phyloP scores from a whole-genome alignment of 2,888 invertebrate species.

The Drosophila diplacantha region DNA sequence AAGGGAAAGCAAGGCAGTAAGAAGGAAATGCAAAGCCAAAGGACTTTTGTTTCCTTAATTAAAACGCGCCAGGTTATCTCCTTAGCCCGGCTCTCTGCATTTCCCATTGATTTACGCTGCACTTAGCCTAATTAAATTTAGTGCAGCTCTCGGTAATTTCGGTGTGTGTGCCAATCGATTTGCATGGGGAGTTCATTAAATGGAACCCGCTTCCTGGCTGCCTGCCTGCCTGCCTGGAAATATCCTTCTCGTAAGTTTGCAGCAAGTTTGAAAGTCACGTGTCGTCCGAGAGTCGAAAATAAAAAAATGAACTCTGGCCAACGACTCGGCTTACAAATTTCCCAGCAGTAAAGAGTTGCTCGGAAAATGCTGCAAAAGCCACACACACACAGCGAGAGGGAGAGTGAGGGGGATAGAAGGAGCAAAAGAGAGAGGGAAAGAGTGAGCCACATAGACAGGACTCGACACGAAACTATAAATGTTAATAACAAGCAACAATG shows the following conservation, averaged over 20 bases:
- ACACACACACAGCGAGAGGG: background rate
- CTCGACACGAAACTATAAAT: slow-evolving; percentile 68
- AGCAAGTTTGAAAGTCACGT: slow-evolving; percentile 65
- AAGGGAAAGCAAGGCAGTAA: background rate
- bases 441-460: slow-evolving; percentile 5
- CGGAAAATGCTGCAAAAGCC: slow-evolving; percentile 7
- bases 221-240: background rate
- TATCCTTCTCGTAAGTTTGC: slow-evolving; percentile 5
- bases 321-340: slow-evolving; percentile 52
- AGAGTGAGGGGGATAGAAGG: background rate
- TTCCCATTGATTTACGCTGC: slow-evolving; percentile 55
- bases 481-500: slow-evolving; percentile 60
- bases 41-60: slow-evolving; percentile 30
- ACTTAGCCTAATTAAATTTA: slow-evolving; percentile 67
- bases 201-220: slow-evolving; percentile 10
- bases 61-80: slow-evolving; percentile 22
- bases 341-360: slow-evolving; percentile 24
- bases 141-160: slow-evolving; percentile 32
- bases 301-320: slow-evolving; percentile 18
- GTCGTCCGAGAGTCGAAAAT: slow-evolving; percentile 30
- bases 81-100: slow-evolving; percentile 17
- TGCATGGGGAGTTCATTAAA: slow-evolving; percentile 40
- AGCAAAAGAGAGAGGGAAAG: background rate
- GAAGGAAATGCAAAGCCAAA: slow-evolving; percentile 11
- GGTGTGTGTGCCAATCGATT: slow-evolving; percentile 33